Conservation (phyloP, 2,888 invertebrate genomes). For the Zygogramma bicolorata region DNA sequence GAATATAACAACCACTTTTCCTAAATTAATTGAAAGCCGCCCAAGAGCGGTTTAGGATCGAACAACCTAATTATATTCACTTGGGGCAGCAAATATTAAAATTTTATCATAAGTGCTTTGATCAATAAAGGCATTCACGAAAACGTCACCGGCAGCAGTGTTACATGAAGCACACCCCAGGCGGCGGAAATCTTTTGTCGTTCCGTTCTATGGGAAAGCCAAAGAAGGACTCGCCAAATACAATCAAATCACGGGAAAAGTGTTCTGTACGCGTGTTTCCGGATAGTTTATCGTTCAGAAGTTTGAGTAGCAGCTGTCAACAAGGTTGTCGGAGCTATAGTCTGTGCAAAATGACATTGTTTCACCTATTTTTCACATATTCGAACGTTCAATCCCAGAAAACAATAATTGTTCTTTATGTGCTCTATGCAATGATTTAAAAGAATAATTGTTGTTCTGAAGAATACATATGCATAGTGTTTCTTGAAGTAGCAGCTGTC, state of each 20-base stretch:
- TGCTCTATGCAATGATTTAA: too few species aligned
- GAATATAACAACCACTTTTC: conserved; percentile 9
- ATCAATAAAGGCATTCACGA: conserved; percentile 47
- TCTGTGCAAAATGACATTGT: too few species aligned
- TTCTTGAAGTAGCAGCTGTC: too few species aligned
- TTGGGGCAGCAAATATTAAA: conserved; percentile 36
- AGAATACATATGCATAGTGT: too few species aligned
- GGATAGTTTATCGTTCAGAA: not conserved
- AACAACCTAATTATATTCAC: conserved; percentile 35
- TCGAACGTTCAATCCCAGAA: too few species aligned
- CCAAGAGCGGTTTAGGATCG: conserved; percentile 20
- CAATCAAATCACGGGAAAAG: conserved; percentile 47
- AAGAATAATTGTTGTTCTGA: too few species aligned
- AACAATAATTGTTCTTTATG: too few species aligned
- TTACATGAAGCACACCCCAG: conserved; percentile 40
- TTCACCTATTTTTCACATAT: too few species aligned
- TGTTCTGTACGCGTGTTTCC: not conserved
- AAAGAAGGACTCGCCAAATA: conserved; percentile 45
- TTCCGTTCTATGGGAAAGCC: conserved; percentile 46
- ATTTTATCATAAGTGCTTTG: conserved; percentile 54
- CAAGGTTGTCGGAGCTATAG: not conserved
- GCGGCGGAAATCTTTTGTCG: conserved; percentile 49
- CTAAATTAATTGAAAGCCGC: conserved; percentile 28
- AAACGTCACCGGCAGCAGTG: conserved; percentile 51
- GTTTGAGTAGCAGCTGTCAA: not conserved